Percentiles rank a stretch among this genome's conserved stretches.
These are phyloP conservation scores for Sciaenops ocellatus DNA, from an alignment of 2,797 vertebrate genomes.

Conservation along the genomic window DNA sequence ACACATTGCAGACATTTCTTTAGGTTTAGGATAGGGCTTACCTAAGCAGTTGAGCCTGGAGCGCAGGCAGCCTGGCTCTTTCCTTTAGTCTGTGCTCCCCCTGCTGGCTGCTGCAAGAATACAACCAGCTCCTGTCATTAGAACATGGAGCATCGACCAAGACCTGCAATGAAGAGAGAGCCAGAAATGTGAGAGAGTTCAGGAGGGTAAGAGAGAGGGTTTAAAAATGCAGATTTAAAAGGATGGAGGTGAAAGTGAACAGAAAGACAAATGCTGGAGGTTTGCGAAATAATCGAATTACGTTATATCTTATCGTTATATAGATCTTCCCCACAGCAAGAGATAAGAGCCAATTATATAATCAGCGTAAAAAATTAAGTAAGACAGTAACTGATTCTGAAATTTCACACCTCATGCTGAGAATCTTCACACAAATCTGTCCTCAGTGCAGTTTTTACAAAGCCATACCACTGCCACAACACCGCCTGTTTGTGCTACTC, in stretches of 20 bases:
- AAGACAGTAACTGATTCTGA: neutral
- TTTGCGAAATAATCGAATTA: conserved; percentile 6
- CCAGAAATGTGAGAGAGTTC: neutral
- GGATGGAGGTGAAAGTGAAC: neutral
- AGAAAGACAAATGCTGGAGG: neutral
- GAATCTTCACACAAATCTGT: conserved; percentile 16
- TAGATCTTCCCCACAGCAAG: neutral
- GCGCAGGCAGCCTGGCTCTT: conserved; percentile 84
- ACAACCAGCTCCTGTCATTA: conserved; percentile 97
- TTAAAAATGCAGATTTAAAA: too few species aligned
- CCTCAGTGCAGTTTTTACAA: neutral
- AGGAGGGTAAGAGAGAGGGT: conserved; percentile 2
- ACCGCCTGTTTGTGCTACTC: neutral
- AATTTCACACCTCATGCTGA: conserved; percentile 17
- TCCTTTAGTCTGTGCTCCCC: conserved; percentile 86
- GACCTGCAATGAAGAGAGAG: conserved; percentile 80
- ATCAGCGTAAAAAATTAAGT: conserved; percentile 1
- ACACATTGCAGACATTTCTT: conserved; percentile 18
- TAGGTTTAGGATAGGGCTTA: conserved; percentile 63
- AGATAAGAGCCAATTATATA: neutral
- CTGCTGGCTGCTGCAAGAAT: conserved; percentile 85
- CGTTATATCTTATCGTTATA: too few species aligned
- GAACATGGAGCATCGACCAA: conserved; percentile 97
- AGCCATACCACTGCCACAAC: conserved; percentile 3
- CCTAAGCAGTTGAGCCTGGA: conserved; percentile 92